A percentile compares a stretch with the other conserved stretches of the same genome.
Conservation (phyloP, 2,113 vertebrate genomes). For the Charina bottae region DNA sequence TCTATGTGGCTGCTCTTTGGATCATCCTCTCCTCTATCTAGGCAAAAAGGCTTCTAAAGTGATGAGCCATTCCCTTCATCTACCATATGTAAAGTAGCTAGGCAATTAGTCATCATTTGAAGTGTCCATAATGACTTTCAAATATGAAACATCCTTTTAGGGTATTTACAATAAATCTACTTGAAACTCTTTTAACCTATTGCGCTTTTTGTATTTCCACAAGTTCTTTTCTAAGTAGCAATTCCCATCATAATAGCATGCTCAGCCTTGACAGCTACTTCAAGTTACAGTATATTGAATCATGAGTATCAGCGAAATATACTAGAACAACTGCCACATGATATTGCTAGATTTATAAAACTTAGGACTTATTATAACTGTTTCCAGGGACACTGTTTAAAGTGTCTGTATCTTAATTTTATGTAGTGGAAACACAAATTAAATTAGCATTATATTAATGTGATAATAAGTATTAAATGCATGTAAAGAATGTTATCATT, state of each 20-base stretch:
- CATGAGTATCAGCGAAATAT: not conserved
- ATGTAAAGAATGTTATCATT: not conserved
- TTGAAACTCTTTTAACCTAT: not conserved
- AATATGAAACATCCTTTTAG: not conserved
- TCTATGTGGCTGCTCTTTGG: not conserved
- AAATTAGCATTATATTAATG: not conserved
- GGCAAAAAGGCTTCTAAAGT: not conserved
- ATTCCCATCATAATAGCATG: not conserved
- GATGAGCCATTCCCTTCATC: not conserved
- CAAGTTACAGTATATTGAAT: not conserved
- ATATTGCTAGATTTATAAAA: not conserved
- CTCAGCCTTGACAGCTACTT: not conserved
- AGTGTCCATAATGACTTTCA: not conserved
- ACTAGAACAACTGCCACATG: not conserved
- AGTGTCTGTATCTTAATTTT: not conserved
- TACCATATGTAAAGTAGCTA: not conserved
- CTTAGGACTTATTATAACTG: not conserved
- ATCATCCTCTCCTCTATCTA: not conserved
- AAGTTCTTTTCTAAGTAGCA: not conserved
- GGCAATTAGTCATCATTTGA: not conserved
- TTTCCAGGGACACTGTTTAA: not conserved
- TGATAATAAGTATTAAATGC: not conserved
- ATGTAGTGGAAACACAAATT: not conserved
- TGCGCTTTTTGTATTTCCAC: not conserved
- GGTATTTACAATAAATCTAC: conserved; percentile 1